A percentile compares a stretch with the other conserved stretches of the same genome.
Conservation (phyloP, 2,113 vertebrate genomes). For the Elgaria multicarinata region DNA sequence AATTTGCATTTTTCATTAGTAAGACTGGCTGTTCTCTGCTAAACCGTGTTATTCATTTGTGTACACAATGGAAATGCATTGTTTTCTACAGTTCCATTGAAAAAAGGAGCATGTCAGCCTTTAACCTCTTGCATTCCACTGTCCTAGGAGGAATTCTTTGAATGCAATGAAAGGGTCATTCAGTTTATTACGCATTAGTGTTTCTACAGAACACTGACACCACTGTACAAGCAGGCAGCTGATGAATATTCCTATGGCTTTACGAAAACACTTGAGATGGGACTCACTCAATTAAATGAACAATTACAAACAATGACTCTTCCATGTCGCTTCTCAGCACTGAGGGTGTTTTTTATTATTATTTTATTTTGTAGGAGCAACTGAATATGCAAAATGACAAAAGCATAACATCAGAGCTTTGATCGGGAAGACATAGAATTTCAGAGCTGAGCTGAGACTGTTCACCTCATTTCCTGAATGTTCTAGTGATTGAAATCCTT, state of each 20-base stretch:
- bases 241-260: background rate
- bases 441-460: background rate
- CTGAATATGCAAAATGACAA: background rate
- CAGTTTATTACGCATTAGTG: background rate
- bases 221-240: background rate
- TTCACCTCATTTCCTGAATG: background rate
- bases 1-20: conserved; percentile 32
- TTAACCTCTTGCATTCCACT: background rate
- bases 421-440: background rate
- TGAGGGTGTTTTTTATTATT: background rate
- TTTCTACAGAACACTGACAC: background rate
- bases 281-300: conserved; percentile 14
- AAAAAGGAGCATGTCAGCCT: background rate
- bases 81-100: background rate
- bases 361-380: background rate
- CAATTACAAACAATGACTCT: background rate
- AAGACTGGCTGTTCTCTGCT: conserved; percentile 16
- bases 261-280: background rate
- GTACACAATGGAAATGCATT: conserved; percentile 18
- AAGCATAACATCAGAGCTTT: background rate
- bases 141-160: background rate
- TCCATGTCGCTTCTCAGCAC: background rate
- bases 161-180: conserved; percentile 11
- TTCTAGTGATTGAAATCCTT: background rate
- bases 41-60: conserved; percentile 26